These are phyloP conservation scores for Agrotis puta DNA, from an alignment of 2,888 invertebrate genomes.

Conservation along the genomic window DNA sequence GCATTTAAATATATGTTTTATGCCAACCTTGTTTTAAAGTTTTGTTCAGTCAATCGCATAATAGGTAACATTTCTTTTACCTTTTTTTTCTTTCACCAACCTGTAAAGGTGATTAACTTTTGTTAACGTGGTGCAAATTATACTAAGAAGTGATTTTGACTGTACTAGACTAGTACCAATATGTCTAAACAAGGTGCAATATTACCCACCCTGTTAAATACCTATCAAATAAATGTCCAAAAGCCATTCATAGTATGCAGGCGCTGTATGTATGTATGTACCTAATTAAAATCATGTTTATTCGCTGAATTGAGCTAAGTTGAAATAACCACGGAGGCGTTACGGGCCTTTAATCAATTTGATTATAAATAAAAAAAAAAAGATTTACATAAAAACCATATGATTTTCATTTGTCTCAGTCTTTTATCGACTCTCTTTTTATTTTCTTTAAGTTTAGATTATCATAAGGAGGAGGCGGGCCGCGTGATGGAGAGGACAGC, in stretches of 20 bases:
- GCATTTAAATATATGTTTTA: no score
- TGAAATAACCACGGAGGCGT: conserved; percentile 34
- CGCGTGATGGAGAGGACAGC: no score
- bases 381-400: conserved; percentile 48
- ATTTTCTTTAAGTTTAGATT: no score
- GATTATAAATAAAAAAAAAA: conserved; percentile 35
- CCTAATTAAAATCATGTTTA: conserved; percentile 12
- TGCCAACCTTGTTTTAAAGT: no score
- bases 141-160: not conserved
- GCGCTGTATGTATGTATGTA: not conserved
- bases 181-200: not conserved
- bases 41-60: not conserved
- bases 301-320: conserved; percentile 4
- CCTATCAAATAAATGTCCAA: not conserved
- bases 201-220: not conserved
- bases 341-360: conserved; percentile 29
- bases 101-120: not conserved
- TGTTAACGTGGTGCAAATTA: not conserved
- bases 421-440: not conserved
- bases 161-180: not conserved
- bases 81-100: no score
- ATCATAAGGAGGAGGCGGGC: no score
- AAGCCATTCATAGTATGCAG: conserved; percentile 2
- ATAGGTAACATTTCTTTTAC: not conserved
- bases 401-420: conserved; percentile 35